A percentile compares a stretch with the other conserved stretches of the same genome.
These are phyloP conservation scores for Campylomormyrus numenius DNA, from an alignment of 2,113 vertebrate species.

Conservation along the genomic window DNA sequence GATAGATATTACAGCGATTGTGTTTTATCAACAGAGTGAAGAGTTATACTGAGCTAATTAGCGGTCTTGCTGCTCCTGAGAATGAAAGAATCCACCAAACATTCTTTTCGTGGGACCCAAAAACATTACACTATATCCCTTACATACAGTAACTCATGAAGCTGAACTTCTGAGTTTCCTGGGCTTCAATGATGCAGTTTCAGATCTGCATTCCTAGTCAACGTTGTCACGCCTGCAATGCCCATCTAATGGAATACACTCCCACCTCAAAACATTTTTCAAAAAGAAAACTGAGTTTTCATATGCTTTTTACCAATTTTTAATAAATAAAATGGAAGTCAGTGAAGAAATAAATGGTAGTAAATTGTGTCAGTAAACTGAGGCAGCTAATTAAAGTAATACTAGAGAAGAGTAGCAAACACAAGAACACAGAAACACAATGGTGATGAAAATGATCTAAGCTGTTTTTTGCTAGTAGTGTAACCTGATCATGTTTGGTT, in stretches of 20 bases:
- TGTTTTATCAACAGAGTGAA: background rate
- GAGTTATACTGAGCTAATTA: background rate
- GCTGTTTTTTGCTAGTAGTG: background rate
- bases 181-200: background rate
- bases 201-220: background rate
- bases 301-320: background rate
- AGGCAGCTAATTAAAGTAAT: background rate
- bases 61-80: background rate
- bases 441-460: background rate
- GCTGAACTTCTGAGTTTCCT: background rate
- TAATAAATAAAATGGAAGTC: background rate
- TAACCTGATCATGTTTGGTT: background rate
- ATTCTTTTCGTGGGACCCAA: background rate
- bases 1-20: background rate
- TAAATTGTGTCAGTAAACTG: background rate
- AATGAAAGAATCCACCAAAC: background rate
- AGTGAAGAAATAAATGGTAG: background rate
- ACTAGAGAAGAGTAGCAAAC: background rate
- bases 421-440: background rate
- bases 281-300: background rate
- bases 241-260: background rate
- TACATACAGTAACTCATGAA: background rate
- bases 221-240: background rate
- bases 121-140: background rate
- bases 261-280: background rate